Evolutionary conservation across 2,888 invertebrate species (phyloP).

Genomic region (Drosophila ustulata): DNA sequence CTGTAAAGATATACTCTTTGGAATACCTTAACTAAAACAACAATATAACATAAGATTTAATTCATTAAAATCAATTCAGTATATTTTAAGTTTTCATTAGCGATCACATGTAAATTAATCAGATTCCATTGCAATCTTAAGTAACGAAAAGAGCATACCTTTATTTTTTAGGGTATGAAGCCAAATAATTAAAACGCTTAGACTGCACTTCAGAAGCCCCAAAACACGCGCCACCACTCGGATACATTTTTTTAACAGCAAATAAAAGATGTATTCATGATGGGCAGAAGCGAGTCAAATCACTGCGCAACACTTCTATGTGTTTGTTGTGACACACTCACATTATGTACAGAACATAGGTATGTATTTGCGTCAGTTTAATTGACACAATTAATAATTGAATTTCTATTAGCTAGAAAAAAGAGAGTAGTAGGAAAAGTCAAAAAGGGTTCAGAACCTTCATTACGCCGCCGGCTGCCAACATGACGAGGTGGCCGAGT

Average conservation of each 20-base stretch:
- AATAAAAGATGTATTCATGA: slow-evolving; percentile 19
- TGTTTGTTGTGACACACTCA: slow-evolving; percentile 7
- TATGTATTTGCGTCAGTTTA: slow-evolving; percentile 31
- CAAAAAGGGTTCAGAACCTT: slow-evolving; percentile 39
- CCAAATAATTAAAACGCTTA: slow-evolving; percentile 38
- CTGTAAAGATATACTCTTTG: slow-evolving; percentile 18
- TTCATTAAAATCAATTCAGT: too few species aligned
- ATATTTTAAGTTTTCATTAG: neutral
- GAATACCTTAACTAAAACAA: neutral
- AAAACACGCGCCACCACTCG: slow-evolving; percentile 56
- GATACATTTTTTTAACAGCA: slow-evolving; percentile 61
- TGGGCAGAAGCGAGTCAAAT: slow-evolving; percentile 15
- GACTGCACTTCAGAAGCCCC: slow-evolving; percentile 34
- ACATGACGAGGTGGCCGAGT: slow-evolving; percentile 93
- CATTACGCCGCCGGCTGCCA: slow-evolving; percentile 33
- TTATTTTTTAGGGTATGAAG: slow-evolving; percentile 24
- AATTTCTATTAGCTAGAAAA: neutral
- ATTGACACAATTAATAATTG: slow-evolving; percentile 63
- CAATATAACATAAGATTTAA: neutral
- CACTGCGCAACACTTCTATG: slow-evolving; percentile 24
- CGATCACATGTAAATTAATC: neutral
- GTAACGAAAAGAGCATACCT: slow-evolving; percentile 29
- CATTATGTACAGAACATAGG: slow-evolving; percentile 1
- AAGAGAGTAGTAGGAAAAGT: slow-evolving; percentile 3
- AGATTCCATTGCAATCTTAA: too few species aligned